phyloP scores from a whole-genome alignment of 2,113 vertebrate species.

The Arothron firmamentum region DNA sequence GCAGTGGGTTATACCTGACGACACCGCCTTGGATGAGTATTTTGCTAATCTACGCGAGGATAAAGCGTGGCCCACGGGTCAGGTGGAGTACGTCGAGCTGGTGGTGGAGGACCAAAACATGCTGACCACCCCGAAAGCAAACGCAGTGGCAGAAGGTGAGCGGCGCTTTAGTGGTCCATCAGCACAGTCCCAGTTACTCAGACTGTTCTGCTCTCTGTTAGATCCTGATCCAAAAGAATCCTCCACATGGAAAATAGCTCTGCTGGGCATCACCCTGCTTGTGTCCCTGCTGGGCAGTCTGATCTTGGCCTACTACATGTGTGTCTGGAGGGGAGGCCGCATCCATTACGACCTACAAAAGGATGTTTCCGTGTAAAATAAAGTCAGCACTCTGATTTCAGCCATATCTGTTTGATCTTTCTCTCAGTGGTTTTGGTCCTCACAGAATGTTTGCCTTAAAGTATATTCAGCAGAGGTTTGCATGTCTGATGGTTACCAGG shows the following conservation, averaged over 20 bases:
- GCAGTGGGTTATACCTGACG: background rate
- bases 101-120: background rate
- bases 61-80: background rate
- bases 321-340: constrained; percentile 72
- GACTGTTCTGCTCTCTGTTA: background rate
- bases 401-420: too few relatives aligned
- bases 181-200: background rate
- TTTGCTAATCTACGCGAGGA: background rate
- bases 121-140: background rate
- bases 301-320: constrained; percentile 66
- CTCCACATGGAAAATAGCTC: constrained; percentile 35
- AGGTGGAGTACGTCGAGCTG: background rate
- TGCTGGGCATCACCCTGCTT: constrained; percentile 45
- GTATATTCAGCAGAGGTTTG: too few relatives aligned
- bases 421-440: too few relatives aligned
- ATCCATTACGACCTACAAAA: constrained; percentile 61
- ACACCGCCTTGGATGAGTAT: background rate
- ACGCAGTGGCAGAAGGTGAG: constrained; percentile 35
- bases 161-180: background rate
- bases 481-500: too few relatives aligned
- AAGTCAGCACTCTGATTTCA: too few relatives aligned
- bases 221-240: constrained; percentile 3
- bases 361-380: background rate
- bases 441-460: too few relatives aligned
- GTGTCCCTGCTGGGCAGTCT: constrained; percentile 41